Evolutionary conservation across 2,113 vertebrate species (phyloP).

Genomic region (Paratilapia polleni): DNA sequence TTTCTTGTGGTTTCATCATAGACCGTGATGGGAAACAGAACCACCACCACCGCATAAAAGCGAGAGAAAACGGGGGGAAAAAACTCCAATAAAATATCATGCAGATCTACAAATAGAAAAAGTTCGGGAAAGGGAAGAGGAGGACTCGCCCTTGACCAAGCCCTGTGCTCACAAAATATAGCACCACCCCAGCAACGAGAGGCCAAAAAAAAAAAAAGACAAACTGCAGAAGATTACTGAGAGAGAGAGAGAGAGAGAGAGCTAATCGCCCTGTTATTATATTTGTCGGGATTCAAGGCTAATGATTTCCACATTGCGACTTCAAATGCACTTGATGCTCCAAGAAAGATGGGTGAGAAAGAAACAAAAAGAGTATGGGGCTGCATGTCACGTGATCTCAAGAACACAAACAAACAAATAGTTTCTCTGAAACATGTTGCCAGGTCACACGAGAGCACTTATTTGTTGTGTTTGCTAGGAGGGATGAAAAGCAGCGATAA

Average conservation of each 20-base stretch:
- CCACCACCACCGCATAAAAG: conserved; percentile 74
- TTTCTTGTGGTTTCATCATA: conserved; percentile 82
- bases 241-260: conserved; percentile 58
- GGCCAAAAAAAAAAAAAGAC: conserved; percentile 8
- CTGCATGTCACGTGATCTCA: conserved; percentile 54
- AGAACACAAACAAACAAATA: conserved; percentile 68
- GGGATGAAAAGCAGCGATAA: conserved; percentile 73
- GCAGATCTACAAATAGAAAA: conserved; percentile 78
- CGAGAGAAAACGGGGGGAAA: conserved; percentile 35
- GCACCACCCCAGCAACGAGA: conserved; percentile 60
- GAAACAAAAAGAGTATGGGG: background rate
- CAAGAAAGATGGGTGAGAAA: background rate
- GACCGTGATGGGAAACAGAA: conserved; percentile 81
- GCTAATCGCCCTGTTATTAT: conserved; percentile 81
- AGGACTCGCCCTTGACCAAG: conserved; percentile 69
- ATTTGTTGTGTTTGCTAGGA: conserved; percentile 64
- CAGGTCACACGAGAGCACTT: conserved; percentile 58
- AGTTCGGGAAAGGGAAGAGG: conserved; percentile 67
- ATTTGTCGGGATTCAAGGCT: conserved; percentile 74
- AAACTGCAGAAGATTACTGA: conserved; percentile 49
- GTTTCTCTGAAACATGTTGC: conserved; percentile 39
- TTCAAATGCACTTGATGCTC: conserved; percentile 65
- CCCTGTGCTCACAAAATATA: conserved; percentile 52
- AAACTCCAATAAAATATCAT: conserved; percentile 70
- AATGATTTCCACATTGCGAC: conserved; percentile 81